These are phyloP conservation scores for Brachionus rubens DNA, from an alignment of 1,140 invertebrate genomes.

Conservation along the genomic window DNA sequence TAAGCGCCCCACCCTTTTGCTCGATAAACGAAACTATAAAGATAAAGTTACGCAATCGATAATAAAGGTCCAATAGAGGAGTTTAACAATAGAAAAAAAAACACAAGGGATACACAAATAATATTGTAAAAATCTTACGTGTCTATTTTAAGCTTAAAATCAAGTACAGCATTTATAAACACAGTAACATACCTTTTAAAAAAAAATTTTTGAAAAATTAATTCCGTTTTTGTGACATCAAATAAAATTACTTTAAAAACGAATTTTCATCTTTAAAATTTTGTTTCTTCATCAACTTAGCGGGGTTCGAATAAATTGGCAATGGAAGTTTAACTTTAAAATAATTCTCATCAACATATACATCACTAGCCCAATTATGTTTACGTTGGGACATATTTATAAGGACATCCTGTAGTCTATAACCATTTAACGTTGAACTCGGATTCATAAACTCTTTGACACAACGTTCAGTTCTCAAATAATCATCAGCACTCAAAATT, in stretches of 20 bases:
- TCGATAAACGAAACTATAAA: too few relatives aligned
- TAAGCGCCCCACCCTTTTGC: too few relatives aligned
- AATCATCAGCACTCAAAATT: slow-evolving; percentile 70
- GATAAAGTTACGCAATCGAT: too few relatives aligned
- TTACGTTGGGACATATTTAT: slow-evolving; percentile 71
- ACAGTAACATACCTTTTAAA: slow-evolving; percentile 72
- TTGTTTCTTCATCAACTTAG: slow-evolving; percentile 72
- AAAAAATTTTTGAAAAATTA: slow-evolving; percentile 59
- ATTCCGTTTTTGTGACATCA: background rate
- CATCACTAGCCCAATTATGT: slow-evolving; percentile 85
- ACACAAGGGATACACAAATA: slow-evolving; percentile 30
- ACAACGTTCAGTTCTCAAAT: slow-evolving; percentile 69
- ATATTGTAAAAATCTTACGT: slow-evolving; percentile 52
- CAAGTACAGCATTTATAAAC: slow-evolving; percentile 76
- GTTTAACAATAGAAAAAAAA: background rate
- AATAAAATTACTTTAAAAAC: background rate
- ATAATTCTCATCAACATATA: slow-evolving; percentile 77
- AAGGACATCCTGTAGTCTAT: slow-evolving; percentile 77
- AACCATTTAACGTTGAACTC: slow-evolving; percentile 67
- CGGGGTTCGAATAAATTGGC: slow-evolving; percentile 94
- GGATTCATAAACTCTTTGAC: slow-evolving; percentile 69
- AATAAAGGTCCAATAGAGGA: too few relatives aligned
- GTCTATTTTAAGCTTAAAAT: slow-evolving; percentile 86
- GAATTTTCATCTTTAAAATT: slow-evolving; percentile 5
- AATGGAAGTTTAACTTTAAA: slow-evolving; percentile 77